Evolutionary conservation across 2,113 vertebrate species (phyloP), one percentile per base, ranked within the genome.

Genomic region (Malurus alboscapulatus): DNA sequence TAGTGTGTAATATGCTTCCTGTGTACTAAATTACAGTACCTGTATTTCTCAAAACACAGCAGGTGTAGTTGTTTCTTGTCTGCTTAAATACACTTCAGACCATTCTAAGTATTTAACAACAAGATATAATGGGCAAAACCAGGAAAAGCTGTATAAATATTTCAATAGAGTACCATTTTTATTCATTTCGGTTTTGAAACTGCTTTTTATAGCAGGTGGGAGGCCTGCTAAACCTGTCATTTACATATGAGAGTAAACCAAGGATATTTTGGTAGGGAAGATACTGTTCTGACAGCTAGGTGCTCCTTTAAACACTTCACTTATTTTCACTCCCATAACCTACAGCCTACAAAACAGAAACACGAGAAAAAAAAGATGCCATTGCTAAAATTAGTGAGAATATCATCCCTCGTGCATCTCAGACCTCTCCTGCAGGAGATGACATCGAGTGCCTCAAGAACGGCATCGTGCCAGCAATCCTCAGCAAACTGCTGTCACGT

Each of bases 211-310:
- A 95, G 58, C 42, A 85, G 45, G 53, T 92, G 40, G 19, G 34
- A 83, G 59, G 53, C 48, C 29, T 36, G 88, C 68, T 85, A 63
- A 92, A 78, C 59, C 55, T 86, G 34, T 90, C 76, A 66, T 89
- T 91, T 88, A 68, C 44, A 86, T 40, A 67, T n/a, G 13, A 71
- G 47, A 92, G 62, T 86, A 90, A 73, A 80, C 17, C 47, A 87
- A 57, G 18, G 68, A 53, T 74, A 87, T 87, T 80, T 78, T 61
- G 17, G 67, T 66, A 79, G 59, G 58, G 51, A 91, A 91, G 42
- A 84, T 57, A 81, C 58, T 77, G 80, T 92, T 95, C 92, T 92
- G 69, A 90, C 62, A 93, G 42, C 45, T 76, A 88, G 57, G 53
- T 73, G 66, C 15, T 73, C 75, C 87, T 94, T 92, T 73, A 94